Evolutionary conservation across 2,797 vertebrate species (phyloP).

Genomic region (Clarias fuscus): DNA sequence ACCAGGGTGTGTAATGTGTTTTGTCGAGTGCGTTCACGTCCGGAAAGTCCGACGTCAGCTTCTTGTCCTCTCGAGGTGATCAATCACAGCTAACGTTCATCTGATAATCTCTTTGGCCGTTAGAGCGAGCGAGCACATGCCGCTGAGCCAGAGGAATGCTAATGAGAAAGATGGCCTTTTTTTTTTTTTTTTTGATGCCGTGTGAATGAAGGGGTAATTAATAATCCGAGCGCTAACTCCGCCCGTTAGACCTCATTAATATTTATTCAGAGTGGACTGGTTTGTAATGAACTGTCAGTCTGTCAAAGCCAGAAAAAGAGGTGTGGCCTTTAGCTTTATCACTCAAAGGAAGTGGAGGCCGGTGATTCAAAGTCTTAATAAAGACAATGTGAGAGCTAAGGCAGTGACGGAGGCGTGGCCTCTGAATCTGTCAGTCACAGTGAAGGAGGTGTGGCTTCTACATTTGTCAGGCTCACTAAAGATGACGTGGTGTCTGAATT

Average conservation of each 20-base stretch:
- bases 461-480: background rate
- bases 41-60: background rate
- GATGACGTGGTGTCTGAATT: background rate
- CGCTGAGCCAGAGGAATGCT: background rate
- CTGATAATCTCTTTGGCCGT: slow-evolving; percentile 8
- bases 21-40: background rate
- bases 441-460: background rate
- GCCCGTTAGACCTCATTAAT: background rate
- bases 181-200: background rate
- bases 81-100: background rate
- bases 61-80: background rate
- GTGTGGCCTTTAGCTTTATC: background rate
- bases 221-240: background rate
- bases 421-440: background rate
- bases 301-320: background rate
- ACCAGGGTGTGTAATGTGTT: background rate
- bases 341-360: background rate
- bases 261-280: background rate
- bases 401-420: background rate
- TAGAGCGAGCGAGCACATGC: background rate
- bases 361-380: background rate
- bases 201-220: background rate
- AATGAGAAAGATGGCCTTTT: background rate
- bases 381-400: background rate
- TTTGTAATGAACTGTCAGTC: background rate